Evolutionary conservation across 2,888 invertebrate genomes (phyloP), one percentile per base, ranked within the genome.

Genomic region (Dynastes maya): DNA sequence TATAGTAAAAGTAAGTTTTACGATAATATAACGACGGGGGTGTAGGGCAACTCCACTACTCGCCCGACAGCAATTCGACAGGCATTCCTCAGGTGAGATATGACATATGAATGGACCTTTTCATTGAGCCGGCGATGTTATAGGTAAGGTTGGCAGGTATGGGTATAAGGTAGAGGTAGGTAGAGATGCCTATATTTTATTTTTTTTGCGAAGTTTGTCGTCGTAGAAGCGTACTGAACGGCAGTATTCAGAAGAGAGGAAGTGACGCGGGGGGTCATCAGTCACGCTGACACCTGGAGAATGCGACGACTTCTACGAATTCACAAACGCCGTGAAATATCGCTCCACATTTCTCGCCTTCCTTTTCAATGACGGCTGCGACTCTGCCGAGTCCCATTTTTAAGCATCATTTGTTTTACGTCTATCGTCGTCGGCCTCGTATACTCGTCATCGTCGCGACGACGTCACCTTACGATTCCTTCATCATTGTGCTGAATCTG

Each of bases 201-300:
- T 80, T 83, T 45, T 81, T 81, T 81, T 82, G 81, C 81, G 81
- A 82, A 82, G 82, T 83, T 81, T 81, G 81, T 81, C 79, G 72
- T 77, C 81, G 81, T 79, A 74, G 80, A 80, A 81, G 82, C 80
- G 81, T 79, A 79, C 80, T 80, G 78, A 77, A 80, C 81, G 80
- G 70, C 77, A 76, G 79, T 71, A 77, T 63, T 77, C 76, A 72
- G 76, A 72, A 71, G 83, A 82, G 85, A 86, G 86, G 86, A 86
- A 86, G 85, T 86, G 86, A 86, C 85, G 85, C 84, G 84, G 85
- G 85, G 84, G 86, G 85, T 84, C 86, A 87, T 87, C 87, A 87
- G 87, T 87, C 87, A 87, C 86, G 85, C 85, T 87, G 87, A 87
- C 87, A 87, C 87, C 86, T 87, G 86, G 86, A 86, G 86, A 86